Conservation (phyloP, 1,140 invertebrate genomes). For the Paramacrobiotus metropolitanus region DNA sequence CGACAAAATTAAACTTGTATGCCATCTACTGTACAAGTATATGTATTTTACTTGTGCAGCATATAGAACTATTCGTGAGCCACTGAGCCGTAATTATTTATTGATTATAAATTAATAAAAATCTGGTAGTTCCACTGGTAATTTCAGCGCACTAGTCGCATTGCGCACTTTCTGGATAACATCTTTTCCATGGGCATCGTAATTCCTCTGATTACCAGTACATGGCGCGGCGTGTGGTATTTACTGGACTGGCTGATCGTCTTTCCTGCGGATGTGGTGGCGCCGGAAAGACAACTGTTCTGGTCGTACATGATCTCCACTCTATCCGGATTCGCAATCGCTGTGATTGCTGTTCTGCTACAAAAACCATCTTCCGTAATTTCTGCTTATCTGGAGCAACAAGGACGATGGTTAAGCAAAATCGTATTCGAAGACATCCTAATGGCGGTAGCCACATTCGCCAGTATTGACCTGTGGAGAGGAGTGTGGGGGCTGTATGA, state of each 20-base stretch:
- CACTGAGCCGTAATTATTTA: no score
- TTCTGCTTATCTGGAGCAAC: constrained; percentile 27
- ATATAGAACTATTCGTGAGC: no score
- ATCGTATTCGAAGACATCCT: constrained; percentile 38
- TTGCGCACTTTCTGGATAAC: constrained; percentile 35
- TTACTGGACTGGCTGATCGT: constrained; percentile 36
- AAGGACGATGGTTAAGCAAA: neutral
- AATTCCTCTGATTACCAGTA: constrained; percentile 55
- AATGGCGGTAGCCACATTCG: constrained; percentile 45
- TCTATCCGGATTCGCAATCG: constrained; percentile 45
- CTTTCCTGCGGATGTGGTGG: constrained; percentile 41
- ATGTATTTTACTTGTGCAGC: no score
- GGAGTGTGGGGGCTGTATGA: constrained; percentile 56
- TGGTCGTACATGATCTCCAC: constrained; percentile 22
- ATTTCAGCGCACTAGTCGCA: neutral
- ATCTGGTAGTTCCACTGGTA: no score
- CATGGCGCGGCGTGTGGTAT: constrained; percentile 59
- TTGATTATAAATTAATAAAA: no score
- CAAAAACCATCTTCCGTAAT: constrained; percentile 32
- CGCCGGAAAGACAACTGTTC: constrained; percentile 2
- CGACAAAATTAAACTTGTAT: no score
- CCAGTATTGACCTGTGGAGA: constrained; percentile 61
- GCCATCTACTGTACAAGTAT: no score
- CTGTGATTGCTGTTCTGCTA: constrained; percentile 40
- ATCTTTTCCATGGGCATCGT: constrained; percentile 56